Base-by-base conservation (phyloP, 2,888 invertebrate species). In the Cheiracanthium punctorium region DNA sequence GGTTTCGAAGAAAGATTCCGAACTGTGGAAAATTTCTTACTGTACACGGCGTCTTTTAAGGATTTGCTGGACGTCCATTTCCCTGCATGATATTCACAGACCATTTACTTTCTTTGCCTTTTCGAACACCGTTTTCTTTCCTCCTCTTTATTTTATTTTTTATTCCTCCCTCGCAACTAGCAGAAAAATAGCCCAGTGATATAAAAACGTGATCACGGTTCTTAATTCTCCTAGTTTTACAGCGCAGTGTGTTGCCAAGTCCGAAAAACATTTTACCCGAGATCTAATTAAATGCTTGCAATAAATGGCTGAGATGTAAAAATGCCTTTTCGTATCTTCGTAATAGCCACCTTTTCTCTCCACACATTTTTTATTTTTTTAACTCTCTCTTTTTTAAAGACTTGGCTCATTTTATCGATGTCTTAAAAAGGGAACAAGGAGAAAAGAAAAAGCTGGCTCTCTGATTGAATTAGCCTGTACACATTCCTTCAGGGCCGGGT, bases 221-320 rank as follows among this genome's bases (percentile, higher is more conserved):
- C 84, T 84, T 84, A 84, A 84, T 84, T 77, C 69, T n/a, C 58
- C 30, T 41, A 32, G 75, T 70, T n/a, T 72, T 74, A 69, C 52
- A 48, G 72, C n/a, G 65, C 48, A 77, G 72, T 76, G 82, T 77
- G 76, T 77, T 82, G 82, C 77, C 77, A 75, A 58, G 75, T 75
- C 58, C 75, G 58, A 74, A 70, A 43, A 75, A 32, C 82, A 76
- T 82, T 82, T 82, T 82, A 5, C 75, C 82, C 71, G 71, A 41
- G 76, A 37, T 82, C 76, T 82, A 82, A 82, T 82, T 82, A 82
- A 82, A 82, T 82, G 32, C n/a, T 67, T 14, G 43, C 67, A 84
- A 84, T 77, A 84, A 84, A 79, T 84, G 84, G 72, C 37, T 30
- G 79, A 79, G 77, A 84, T 75, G 79, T 84, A 84, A 84, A 84